phyloP scores from a whole-genome alignment of 1,140 invertebrate genomes.

The Elymnias hypermnestra region DNA sequence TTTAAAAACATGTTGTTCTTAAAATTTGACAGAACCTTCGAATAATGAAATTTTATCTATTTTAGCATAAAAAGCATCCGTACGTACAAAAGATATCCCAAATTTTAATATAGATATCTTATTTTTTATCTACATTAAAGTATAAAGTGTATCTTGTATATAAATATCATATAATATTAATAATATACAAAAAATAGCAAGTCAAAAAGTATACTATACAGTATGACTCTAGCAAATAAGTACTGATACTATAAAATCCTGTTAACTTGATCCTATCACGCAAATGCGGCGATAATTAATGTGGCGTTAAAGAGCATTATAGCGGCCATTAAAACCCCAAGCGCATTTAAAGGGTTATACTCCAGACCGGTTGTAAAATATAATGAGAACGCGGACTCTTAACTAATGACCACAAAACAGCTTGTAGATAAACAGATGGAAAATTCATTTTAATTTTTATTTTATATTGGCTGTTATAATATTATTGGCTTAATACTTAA shows the following conservation, averaged over 20 bases:
- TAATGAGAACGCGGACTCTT: slow-evolving; percentile 20
- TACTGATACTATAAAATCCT: slow-evolving; percentile 17
- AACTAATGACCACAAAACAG: slow-evolving; percentile 20
- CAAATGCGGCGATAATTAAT: slow-evolving; percentile 26
- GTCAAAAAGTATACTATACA: too few species aligned
- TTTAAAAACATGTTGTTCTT: too few species aligned
- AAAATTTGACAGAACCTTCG: too few species aligned
- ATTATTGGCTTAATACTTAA: too few species aligned
- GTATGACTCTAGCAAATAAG: neutral
- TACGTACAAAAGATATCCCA: too few species aligned
- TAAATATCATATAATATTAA: too few species aligned
- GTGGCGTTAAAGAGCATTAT: slow-evolving; percentile 27
- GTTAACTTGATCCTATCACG: slow-evolving; percentile 27
- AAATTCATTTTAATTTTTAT: slow-evolving; percentile 7
- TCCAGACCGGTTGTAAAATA: slow-evolving; percentile 25
- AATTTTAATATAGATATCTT: too few species aligned
- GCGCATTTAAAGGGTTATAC: slow-evolving; percentile 28
- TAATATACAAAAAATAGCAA: too few species aligned
- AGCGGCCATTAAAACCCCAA: slow-evolving; percentile 23
- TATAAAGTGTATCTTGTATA: too few species aligned
- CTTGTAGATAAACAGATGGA: slow-evolving; percentile 18
- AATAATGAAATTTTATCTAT: too few species aligned
- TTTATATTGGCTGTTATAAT: neutral
- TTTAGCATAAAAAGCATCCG: too few species aligned
- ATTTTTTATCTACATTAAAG: too few species aligned